A percentile compares a stretch with the other conserved stretches of the same genome.
phyloP scores from a whole-genome alignment of 2,888 invertebrate genomes.

The Ganaspis brasiliensis region DNA sequence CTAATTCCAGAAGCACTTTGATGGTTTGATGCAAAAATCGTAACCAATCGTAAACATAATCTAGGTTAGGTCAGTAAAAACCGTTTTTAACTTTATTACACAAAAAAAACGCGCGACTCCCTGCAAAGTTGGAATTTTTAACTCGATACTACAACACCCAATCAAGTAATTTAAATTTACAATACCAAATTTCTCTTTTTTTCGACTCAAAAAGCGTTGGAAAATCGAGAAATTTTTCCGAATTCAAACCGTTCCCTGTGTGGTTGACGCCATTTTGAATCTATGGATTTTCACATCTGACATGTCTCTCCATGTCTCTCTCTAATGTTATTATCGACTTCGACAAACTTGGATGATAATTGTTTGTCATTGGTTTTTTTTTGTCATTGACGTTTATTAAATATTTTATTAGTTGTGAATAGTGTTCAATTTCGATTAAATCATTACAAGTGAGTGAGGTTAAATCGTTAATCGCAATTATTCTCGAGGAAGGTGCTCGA shows the following conservation, averaged over 20 bases:
- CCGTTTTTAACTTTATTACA: neutral
- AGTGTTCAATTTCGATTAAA: constrained; percentile 52
- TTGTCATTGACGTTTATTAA: constrained; percentile 59
- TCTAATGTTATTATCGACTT: constrained; percentile 77
- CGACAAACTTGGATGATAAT: constrained; percentile 34
- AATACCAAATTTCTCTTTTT: neutral
- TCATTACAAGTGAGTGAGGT: constrained; percentile 26
- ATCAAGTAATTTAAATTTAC: neutral
- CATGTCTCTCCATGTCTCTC: constrained; percentile 67
- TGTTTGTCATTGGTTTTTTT: constrained; percentile 41
- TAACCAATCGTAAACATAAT: neutral
- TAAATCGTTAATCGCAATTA: constrained; percentile 11
- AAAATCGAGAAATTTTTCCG: neutral
- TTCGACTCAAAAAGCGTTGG: neutral
- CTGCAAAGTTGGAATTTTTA: no score
- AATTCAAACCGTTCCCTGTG: constrained; percentile 34
- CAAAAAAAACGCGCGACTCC: neutral
- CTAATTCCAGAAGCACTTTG: constrained; percentile 17
- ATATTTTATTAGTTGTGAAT: constrained; percentile 49
- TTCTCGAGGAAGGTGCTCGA: constrained; percentile 7
- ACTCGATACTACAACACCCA: neutral
- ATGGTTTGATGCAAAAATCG: neutral
- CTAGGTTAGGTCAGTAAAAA: neutral
- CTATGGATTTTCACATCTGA: constrained; percentile 69
- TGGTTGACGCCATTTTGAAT: constrained; percentile 75